Base-by-base conservation (phyloP, 2,113 vertebrate genomes). In the Triplophysa siluroides region DNA sequence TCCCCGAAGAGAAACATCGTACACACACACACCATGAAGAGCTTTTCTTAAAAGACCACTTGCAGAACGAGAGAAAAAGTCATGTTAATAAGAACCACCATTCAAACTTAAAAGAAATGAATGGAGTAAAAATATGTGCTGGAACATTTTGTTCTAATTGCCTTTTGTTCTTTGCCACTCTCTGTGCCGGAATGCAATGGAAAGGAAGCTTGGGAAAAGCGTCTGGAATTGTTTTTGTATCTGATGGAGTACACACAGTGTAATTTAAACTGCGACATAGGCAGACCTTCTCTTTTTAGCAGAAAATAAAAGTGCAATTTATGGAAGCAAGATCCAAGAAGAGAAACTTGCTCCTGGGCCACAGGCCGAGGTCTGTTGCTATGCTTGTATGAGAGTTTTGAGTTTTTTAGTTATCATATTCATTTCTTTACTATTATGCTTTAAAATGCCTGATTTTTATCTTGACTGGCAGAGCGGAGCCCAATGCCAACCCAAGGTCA, bases 121-220 rank as follows among this genome's bases (percentile, higher is more conserved):
- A 43, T 19, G 54, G 13, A 61, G 66, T 33, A 56, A 79, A 85
- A 66, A 60, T 74, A 3, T 60, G 68, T 80, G 24, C 72, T n/a
- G 78, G 90, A 87, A 92, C 89, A 86, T 23, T 14, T 41, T 85
- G 89, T 91, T 87, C 90, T 86, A 81, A 83, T 87, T 78, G 56
- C 76, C 76, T 75, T 85, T 85, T 81, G 77, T 82, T 11, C 43
- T 56, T 60, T 63, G 62, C 33, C 72, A 67, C 77, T 76, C 2
- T 41, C 68, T 79, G 47, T 82, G 52, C 81, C 66, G 11, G 77
- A 90, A 81, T 80, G 83, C 79, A 87, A 86, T 87, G 86, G 83
- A 80, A 80, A 66, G 68, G 78, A 84, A 79, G 50, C 83, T 85
- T 89, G 80, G 74, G 75, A 85, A 85, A 63, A 83, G 56, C n/a